Evolutionary conservation across 2,888 invertebrate genomes (phyloP).

Genomic region (Drosophila meridiana): DNA sequence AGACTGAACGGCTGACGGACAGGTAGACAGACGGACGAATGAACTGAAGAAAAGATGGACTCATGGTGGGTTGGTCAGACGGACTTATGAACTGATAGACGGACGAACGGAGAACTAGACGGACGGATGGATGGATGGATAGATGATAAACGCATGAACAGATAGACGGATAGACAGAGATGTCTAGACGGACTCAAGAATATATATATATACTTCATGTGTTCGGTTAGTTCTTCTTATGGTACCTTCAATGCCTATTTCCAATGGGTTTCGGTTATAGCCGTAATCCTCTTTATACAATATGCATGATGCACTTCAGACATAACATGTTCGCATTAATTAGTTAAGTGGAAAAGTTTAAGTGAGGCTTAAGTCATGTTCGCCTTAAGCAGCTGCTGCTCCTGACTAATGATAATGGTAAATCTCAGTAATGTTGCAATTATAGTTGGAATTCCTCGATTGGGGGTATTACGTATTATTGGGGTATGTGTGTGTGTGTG

Average conservation of each 20-base stretch:
- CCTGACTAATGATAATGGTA: not conserved
- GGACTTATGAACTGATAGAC: too few species aligned
- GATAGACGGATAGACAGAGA: too few species aligned
- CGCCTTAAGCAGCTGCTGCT: not conserved
- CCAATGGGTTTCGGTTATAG: not conserved
- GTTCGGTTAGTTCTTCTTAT: not conserved
- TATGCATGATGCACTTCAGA: not conserved
- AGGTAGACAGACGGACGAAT: not conserved
- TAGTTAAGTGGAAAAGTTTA: not conserved
- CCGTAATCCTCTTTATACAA: not conserved
- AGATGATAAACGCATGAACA: too few species aligned
- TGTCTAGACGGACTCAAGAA: not conserved
- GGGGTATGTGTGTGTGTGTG: not conserved
- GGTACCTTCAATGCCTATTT: not conserved
- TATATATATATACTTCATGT: not conserved
- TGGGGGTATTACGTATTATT: not conserved
- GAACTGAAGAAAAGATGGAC: too few species aligned
- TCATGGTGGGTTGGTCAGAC: too few species aligned
- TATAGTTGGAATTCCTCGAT: not conserved
- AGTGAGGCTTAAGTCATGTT: not conserved
- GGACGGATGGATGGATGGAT: not conserved
- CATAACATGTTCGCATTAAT: not conserved
- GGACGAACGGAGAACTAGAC: not conserved
- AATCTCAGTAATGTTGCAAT: not conserved
- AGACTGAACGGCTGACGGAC: not conserved